These are phyloP conservation scores for Hirtodrosophila alboralis DNA, from an alignment of 2,888 invertebrate genomes.

Conservation along the genomic window DNA sequence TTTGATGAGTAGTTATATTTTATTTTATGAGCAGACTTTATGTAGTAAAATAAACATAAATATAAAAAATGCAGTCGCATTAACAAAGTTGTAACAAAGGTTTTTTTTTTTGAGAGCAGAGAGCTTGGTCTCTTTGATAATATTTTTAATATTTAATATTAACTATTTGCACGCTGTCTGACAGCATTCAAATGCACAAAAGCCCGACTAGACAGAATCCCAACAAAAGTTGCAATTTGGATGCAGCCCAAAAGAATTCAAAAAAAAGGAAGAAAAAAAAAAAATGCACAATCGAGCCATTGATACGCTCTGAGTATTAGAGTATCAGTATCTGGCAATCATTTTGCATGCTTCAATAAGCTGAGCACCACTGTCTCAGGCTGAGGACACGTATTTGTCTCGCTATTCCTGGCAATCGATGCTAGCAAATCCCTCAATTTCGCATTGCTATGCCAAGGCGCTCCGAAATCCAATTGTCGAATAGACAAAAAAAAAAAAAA, in stretches of 20 bases:
- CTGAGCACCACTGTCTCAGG: constrained; percentile 36
- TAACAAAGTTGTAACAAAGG: constrained; percentile 41
- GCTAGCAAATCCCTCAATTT: constrained; percentile 65
- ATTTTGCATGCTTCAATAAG: constrained; percentile 70
- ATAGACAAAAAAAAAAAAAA: constrained; percentile 58
- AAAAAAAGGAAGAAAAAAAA: constrained; percentile 2
- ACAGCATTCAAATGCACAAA: constrained; percentile 25
- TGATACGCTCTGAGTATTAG: constrained; percentile 38
- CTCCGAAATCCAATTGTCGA: constrained; percentile 73
- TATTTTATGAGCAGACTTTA: constrained; percentile 24
- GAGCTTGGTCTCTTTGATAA: constrained; percentile 21
- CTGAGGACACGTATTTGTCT: constrained; percentile 65
- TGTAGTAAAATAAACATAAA: constrained; percentile 15
- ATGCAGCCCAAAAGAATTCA: constrained; percentile 4
- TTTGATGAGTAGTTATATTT: constrained; percentile 73
- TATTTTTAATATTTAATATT: constrained; percentile 43
- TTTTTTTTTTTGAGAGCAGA: constrained; percentile 1
- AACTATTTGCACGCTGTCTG: constrained; percentile 48
- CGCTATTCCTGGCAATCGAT: constrained; percentile 27
- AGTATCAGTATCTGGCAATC: constrained; percentile 29
- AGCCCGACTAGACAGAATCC: constrained; percentile 15
- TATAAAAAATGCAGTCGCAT: constrained; percentile 5
- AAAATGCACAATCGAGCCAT: constrained; percentile 37
- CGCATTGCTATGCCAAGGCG: constrained; percentile 41
- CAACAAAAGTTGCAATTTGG: constrained; percentile 30